Evolutionary conservation across 2,113 vertebrate species (phyloP), one percentile per base, ranked within the genome.

Genomic region (Clarias batrachus): DNA sequence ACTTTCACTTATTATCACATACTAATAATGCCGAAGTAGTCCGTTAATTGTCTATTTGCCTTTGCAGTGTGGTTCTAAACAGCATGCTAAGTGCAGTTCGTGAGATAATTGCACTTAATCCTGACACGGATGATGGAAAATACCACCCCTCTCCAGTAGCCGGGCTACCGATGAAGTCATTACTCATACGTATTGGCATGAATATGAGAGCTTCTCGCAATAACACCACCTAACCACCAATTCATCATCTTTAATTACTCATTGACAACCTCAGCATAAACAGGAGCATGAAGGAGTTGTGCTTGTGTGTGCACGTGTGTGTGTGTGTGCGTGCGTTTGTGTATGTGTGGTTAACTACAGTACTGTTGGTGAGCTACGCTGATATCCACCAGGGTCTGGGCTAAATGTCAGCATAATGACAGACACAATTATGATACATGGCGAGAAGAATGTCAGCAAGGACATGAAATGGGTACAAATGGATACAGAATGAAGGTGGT

Each of bases 101-200:
- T n/a, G 57, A 48, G 48, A 33, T 37, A 62, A 62, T 86, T 41
- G n/a, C 37, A 37, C 17, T 70, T 79, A 66, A 85, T 33, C 48
- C 48, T 48, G 48, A 48, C 48, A 48, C 6, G 48, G 19, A 65
- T 85, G 80, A 73, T 86, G 86, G 77, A 85, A 59, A 80, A 81
- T 19, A 21, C 60, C 68, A 74, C 19, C 86, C 82, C 84, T 82
- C 25, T 48, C 8, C 25, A 81, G 76, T 73, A 59, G 63, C 76
- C 89, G 92, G 91, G 94, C 94, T 94, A 96, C 91, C 92, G 94
- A 96, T 94, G 93, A 92, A 89, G 94, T 93, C 92, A 94, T 95
- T 95, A 95, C 91, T 93, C 91, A 93, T 90, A 93, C 92, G 91
- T 88, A 89, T 91, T 81, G 78, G 89, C 91, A 93, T 94, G 92